Evolutionary conservation across 2,888 invertebrate genomes (phyloP), one percentile per base, ranked within the genome.

Genomic region (Athalia cordata): DNA sequence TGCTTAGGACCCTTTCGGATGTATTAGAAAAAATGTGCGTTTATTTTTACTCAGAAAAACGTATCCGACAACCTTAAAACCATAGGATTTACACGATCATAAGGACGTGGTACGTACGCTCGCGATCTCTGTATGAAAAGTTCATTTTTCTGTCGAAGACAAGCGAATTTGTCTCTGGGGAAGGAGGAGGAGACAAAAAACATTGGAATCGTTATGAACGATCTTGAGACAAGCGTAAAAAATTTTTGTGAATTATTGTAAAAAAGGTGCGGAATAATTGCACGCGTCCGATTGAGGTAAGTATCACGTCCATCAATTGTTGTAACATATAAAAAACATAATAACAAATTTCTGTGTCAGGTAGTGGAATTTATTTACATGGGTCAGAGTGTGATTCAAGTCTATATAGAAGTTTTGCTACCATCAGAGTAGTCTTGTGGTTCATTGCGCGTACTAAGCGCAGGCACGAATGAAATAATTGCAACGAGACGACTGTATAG

Each of bases 381-480:
- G 9, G 68, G 57, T 72, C 8, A 47, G 72, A 59, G 72, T 72
- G 72, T 43, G 6, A 15, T 72, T 47, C 43, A 72, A 72, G 72
- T 72, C 72, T 59, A 72, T 57, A 59, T 57, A 59, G 59, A 72
- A 59, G 57, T 57, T 45, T 59, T 59, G 47, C 59, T 47, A 45
- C 59, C 57, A 59, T 72, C 59, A 47, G 59, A 72, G 72, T 52
- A 72, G 59, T 72, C 59, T 47, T 59, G 72, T 59, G 72, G 47
- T 72, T 72, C 59, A 57, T 72, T 47, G 59, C 62, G 62, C 72
- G 72, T 0, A 72, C 59, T 59, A 72, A 72, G 72, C 72, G 59
- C 72, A 59, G 72, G 72, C 72, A 72, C 72, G 62, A 62, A 75
- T 64, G 49, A 64, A 61, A 75, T 75, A 55, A 52, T 64, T 62